Evolutionary conservation across 2,113 vertebrate genomes (phyloP).

Genomic region (Leiothrix lutea): DNA sequence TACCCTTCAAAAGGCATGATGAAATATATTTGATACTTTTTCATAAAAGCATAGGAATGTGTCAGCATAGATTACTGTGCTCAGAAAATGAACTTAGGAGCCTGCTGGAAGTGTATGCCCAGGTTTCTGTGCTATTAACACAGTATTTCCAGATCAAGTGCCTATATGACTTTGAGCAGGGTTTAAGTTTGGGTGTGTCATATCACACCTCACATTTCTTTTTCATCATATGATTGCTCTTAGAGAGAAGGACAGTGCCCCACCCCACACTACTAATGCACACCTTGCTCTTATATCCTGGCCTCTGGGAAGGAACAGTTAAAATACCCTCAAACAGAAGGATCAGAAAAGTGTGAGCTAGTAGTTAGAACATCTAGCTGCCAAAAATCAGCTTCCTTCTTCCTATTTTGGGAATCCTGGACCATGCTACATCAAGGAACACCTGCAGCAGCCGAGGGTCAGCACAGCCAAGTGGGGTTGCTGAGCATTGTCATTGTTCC

Average conservation of each 20-base stretch:
- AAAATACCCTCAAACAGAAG: not conserved
- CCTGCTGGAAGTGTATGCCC: not conserved
- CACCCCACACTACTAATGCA: not conserved
- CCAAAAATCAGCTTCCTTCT: not conserved
- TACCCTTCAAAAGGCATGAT: not conserved
- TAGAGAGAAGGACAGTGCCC: not conserved
- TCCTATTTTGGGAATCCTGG: not conserved
- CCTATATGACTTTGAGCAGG: not conserved
- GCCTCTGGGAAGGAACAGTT: not conserved
- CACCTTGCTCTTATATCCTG: not conserved
- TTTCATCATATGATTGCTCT: not conserved
- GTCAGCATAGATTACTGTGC: not conserved
- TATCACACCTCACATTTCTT: not conserved
- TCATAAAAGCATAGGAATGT: not conserved
- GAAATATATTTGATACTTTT: not conserved
- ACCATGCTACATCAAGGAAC: not conserved
- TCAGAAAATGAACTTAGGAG: not conserved
- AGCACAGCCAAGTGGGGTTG: not conserved
- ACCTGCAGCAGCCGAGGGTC: not conserved
- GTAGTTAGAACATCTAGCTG: not conserved
- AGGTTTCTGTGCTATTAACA: not conserved
- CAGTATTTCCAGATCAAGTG: not conserved
- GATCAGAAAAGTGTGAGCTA: not conserved
- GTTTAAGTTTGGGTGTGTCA: not conserved
- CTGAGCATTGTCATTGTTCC: not conserved